Conservation (phyloP, 2,797 vertebrate species). For the Artibeus lituratus region DNA sequence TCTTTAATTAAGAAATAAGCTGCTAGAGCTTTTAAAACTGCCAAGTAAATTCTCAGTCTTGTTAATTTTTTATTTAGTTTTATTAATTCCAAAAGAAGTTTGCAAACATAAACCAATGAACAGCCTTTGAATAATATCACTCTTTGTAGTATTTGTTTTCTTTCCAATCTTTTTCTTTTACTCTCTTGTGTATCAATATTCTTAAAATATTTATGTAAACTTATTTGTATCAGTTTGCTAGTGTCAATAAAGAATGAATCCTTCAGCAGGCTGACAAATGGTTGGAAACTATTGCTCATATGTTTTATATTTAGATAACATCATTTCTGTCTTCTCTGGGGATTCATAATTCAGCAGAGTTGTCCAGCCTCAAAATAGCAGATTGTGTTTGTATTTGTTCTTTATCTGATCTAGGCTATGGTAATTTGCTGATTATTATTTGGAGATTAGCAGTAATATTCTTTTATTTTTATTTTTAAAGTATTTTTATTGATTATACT, state of each 20-base stretch:
- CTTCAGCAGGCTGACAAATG: neutral
- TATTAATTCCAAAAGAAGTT: neutral
- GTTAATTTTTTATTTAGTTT: neutral
- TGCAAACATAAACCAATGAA: neutral
- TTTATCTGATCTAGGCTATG: neutral
- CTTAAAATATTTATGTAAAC: neutral
- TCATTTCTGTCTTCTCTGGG: neutral
- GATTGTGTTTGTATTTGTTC: neutral
- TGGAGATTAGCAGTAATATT: neutral
- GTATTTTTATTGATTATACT: too few species aligned
- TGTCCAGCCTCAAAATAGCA: neutral
- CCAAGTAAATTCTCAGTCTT: neutral
- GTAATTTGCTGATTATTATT: neutral
- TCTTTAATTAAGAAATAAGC: conserved; percentile 2
- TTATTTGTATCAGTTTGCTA: neutral
- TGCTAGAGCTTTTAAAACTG: neutral
- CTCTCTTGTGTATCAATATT: neutral
- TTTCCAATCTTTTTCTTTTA: neutral
- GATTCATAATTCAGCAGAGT: neutral
- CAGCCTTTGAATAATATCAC: neutral
- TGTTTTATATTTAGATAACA: neutral
- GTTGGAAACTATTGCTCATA: neutral
- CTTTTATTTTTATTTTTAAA: neutral
- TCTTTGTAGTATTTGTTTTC: neutral
- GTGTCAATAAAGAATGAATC: neutral